These are phyloP conservation scores for Schizopygopsis malacanthus DNA, from an alignment of 2,797 vertebrate species.

Conservation along the genomic window DNA sequence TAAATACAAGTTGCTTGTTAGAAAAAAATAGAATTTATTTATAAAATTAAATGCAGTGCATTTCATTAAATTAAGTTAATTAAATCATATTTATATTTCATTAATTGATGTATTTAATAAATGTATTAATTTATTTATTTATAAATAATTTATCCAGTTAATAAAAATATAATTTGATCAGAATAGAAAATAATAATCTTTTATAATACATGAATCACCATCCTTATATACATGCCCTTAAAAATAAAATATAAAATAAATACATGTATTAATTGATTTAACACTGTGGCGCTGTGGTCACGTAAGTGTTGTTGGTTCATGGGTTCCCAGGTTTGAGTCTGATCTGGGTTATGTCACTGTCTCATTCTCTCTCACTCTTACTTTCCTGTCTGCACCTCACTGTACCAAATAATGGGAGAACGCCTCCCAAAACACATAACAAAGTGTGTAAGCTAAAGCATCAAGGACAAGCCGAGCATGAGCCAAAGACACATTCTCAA, in stretches of 20 bases:
- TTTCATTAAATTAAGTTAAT: not conserved
- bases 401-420: not conserved
- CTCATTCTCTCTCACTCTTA: not conserved
- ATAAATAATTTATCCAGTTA: not conserved
- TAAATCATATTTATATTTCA: not conserved
- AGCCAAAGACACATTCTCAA: constrained; percentile 3
- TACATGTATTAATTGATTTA: too few species aligned
- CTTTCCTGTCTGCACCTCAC: not conserved
- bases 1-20: not conserved
- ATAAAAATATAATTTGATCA: not conserved
- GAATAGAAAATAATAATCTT: too few species aligned
- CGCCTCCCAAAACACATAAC: not conserved
- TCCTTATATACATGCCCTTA: not conserved
- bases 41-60: not conserved
- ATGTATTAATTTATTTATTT: not conserved
- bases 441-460: not conserved
- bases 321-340: not conserved
- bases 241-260: not conserved
- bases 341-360: too few species aligned
- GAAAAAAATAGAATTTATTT: not conserved
- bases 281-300: too few species aligned
- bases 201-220: too few species aligned
- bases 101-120: not conserved
- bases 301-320: not conserved
- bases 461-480: too few species aligned